A percentile compares a stretch with the other conserved stretches of the same genome.
These are phyloP conservation scores for Metopolophium dirhodum DNA, from an alignment of 1,140 invertebrate species.

Conservation along the genomic window DNA sequence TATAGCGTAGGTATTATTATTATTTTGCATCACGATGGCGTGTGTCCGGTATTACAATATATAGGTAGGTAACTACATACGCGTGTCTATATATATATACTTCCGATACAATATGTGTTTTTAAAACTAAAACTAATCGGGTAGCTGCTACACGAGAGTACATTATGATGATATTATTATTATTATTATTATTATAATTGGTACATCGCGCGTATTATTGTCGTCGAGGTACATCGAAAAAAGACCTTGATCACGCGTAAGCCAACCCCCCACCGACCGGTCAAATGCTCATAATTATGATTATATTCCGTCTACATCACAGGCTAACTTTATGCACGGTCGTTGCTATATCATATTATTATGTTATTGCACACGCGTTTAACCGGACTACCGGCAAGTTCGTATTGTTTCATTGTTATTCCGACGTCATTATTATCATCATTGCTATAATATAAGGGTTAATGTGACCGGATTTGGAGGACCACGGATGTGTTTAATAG, in stretches of 20 bases:
- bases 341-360: not conserved
- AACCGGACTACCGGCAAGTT: not conserved
- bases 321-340: not conserved
- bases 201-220: constrained; percentile 2
- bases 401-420: constrained; percentile 2
- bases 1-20: not conserved
- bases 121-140: constrained; percentile 7
- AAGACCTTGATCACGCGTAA: constrained; percentile 23
- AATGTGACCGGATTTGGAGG: constrained; percentile 1
- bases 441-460: not conserved
- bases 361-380: constrained; percentile 3
- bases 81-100: too few species aligned
- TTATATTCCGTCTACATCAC: not conserved
- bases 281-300: not conserved
- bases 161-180: not conserved
- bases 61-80: not conserved
- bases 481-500: not conserved
- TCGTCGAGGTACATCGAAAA: not conserved
- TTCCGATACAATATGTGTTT: not conserved
- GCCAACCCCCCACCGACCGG: too few species aligned
- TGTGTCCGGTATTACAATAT: not conserved
- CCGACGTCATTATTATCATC: not conserved
- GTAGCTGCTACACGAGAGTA: not conserved
- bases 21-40: not conserved
- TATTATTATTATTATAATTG: constrained; percentile 4